These are phyloP conservation scores for Neria commutata DNA, from an alignment of 2,888 invertebrate genomes.

Conservation along the genomic window DNA sequence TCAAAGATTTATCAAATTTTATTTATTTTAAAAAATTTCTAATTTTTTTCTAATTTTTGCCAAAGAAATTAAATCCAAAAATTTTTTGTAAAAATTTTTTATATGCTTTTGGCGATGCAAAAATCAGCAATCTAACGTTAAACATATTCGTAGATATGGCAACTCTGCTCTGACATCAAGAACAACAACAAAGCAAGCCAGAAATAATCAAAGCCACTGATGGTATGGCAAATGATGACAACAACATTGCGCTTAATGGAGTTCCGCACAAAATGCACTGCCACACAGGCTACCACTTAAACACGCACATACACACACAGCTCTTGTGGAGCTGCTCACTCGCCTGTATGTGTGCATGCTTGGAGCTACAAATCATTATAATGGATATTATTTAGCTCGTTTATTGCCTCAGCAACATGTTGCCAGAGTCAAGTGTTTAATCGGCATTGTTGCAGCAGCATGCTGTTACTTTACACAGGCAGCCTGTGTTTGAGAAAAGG, in stretches of 20 bases:
- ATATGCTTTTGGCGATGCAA: too few relatives aligned
- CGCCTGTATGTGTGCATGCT: conserved; percentile 34
- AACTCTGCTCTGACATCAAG: too few relatives aligned
- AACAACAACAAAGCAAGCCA: too few relatives aligned
- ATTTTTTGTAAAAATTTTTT: too few relatives aligned
- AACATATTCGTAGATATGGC: too few relatives aligned
- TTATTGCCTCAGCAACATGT: conserved; percentile 53
- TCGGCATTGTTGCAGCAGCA: conserved; percentile 7
- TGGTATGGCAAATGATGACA: conserved; percentile 56
- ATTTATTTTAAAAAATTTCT: too few relatives aligned
- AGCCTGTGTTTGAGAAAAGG: conserved; percentile 12
- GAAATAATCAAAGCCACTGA: too few relatives aligned
- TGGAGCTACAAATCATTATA: conserved; percentile 56
- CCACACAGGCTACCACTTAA: conserved; percentile 3
- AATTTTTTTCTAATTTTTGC: too few relatives aligned
- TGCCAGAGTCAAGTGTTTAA: conserved; percentile 25
- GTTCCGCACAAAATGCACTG: conserved; percentile 48
- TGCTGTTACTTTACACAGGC: conserved; percentile 10
- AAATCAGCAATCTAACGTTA: conserved; percentile 38
- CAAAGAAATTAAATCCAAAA: too few relatives aligned
- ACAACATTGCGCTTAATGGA: conserved; percentile 54
- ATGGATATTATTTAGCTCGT: conserved; percentile 53
- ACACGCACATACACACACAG: conserved; percentile 7
- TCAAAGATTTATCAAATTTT: too few relatives aligned
- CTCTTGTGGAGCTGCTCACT: not conserved